These are phyloP conservation scores for Tenualosa thibaudeaui DNA, from an alignment of 2,797 vertebrate species.

Conservation along the genomic window DNA sequence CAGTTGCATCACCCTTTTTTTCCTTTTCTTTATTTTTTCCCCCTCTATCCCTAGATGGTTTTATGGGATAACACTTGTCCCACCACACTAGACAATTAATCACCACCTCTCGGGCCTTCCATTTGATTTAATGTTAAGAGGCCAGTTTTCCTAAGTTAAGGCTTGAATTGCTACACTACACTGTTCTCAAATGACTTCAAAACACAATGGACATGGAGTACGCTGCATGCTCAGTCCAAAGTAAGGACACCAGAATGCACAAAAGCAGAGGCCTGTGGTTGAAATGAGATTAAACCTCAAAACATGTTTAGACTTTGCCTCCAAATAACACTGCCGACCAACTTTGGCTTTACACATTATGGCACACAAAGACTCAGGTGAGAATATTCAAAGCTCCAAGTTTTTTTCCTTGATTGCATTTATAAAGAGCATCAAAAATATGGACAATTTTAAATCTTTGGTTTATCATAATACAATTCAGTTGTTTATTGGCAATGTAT, in stretches of 20 bases:
- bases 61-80: not conserved
- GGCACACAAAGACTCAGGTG: too few relatives aligned
- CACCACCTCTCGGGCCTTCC: slow-evolving; percentile 41
- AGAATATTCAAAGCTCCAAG: not conserved
- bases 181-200: too few relatives aligned
- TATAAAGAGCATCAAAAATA: too few relatives aligned
- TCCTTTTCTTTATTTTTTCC: not conserved
- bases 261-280: too few relatives aligned
- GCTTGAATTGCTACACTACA: not conserved
- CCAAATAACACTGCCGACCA: too few relatives aligned
- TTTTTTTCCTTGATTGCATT: not conserved
- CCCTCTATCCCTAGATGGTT: slow-evolving; percentile 21
- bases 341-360: too few relatives aligned
- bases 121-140: not conserved
- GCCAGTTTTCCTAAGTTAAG: not conserved
- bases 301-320: too few relatives aligned
- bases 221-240: too few relatives aligned
- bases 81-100: not conserved
- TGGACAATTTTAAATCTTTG: not conserved
- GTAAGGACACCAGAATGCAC: too few relatives aligned
- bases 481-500: not conserved
- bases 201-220: too few relatives aligned
- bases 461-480: not conserved
- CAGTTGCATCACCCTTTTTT: slow-evolving; percentile 55
- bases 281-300: too few relatives aligned